These are phyloP conservation scores for Notothenia rossii DNA, from an alignment of 2,113 vertebrate genomes.

Conservation along the genomic window DNA sequence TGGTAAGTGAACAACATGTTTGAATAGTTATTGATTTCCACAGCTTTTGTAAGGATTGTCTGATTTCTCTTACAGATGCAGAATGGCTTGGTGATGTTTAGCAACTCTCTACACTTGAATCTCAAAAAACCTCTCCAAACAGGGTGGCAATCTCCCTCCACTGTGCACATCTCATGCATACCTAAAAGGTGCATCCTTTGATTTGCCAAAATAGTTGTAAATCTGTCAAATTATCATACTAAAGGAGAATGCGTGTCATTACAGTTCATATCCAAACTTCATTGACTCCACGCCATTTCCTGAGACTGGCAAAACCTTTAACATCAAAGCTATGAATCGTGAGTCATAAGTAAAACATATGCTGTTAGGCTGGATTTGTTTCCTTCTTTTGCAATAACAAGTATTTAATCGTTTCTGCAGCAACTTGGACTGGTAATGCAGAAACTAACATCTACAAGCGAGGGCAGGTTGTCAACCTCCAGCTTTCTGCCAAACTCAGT, in stretches of 20 bases:
- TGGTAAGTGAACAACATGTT: constrained; percentile 41
- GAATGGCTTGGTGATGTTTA: constrained; percentile 53
- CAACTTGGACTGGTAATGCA: constrained; percentile 59
- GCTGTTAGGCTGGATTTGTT: accelerated
- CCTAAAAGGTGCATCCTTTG: constrained; percentile 42
- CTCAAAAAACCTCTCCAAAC: not conserved
- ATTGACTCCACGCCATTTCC: not conserved
- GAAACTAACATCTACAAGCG: constrained; percentile 62
- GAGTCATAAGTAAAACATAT: not conserved
- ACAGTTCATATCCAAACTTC: constrained; percentile 28
- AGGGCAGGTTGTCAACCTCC: constrained; percentile 66
- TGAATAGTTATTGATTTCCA: not conserved
- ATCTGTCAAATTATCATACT: not conserved
- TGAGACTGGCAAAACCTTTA: constrained; percentile 12
- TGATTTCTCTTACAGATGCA: constrained; percentile 42
- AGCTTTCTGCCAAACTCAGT: constrained; percentile 54
- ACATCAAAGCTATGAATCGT: constrained; percentile 71
- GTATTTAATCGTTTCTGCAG: constrained; percentile 32
- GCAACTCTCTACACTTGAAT: constrained; percentile 63
- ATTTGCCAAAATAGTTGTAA: accelerated
- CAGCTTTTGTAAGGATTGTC: accelerated
- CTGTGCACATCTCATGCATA: constrained; percentile 57
- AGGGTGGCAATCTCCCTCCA: constrained; percentile 35
- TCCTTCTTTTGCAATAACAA: accelerated
- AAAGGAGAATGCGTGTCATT: not conserved